A percentile compares a stretch with the other conserved stretches of the same genome.
phyloP scores from a whole-genome alignment of 2,113 vertebrate genomes.

The Tachycineta bicolor region DNA sequence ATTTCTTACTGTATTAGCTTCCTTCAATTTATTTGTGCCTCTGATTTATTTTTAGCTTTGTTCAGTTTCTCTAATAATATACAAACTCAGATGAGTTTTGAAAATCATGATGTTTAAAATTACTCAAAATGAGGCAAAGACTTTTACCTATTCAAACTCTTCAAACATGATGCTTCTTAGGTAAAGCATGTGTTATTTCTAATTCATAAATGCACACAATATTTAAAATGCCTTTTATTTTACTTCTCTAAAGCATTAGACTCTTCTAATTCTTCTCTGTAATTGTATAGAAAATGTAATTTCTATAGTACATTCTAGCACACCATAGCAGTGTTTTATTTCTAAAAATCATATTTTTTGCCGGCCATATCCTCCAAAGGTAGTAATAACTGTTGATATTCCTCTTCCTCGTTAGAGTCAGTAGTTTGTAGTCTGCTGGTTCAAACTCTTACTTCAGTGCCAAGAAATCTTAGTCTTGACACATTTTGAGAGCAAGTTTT shows the following conservation, averaged over 20 bases:
- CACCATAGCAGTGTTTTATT: background rate
- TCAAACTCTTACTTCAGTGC: background rate
- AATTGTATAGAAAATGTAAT: background rate
- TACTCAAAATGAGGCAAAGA: background rate
- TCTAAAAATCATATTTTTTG: conserved; percentile 1
- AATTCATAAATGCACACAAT: background rate
- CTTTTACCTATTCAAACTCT: background rate
- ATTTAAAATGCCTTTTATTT: background rate
- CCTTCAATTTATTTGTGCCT: background rate
- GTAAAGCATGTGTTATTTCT: background rate
- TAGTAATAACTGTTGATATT: background rate
- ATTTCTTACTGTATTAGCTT: background rate
- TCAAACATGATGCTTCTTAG: background rate
- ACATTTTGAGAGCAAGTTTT: background rate
- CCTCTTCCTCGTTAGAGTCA: background rate
- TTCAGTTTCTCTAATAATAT: background rate
- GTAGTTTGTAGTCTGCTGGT: background rate
- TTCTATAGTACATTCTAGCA: background rate
- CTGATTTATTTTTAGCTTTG: background rate
- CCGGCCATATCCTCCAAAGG: background rate
- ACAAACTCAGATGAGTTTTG: background rate
- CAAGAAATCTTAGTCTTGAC: background rate
- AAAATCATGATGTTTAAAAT: background rate
- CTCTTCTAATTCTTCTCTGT: background rate
- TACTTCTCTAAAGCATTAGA: background rate